Base-by-base conservation (phyloP, 2,113 vertebrate genomes). In the Ctenodactylus gundi region DNA sequence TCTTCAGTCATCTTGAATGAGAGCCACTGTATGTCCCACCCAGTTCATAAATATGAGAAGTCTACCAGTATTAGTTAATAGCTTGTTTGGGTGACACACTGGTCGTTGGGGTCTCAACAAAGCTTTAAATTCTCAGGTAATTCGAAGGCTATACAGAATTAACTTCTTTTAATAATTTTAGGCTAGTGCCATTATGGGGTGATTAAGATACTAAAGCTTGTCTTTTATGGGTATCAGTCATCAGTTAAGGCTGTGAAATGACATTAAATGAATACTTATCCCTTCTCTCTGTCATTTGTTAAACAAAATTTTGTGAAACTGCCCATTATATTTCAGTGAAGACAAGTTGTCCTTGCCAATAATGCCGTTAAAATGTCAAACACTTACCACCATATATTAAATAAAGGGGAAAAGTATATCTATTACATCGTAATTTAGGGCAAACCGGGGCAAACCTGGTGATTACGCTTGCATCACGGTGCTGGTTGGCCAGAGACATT, bases 341-440 rank as follows among this genome's bases (percentile, higher is more conserved):
- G 85, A 73, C 17, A 41, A 4, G 34, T n/a, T 77, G 68, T 82
- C 18, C n/a, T 91, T 76, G 9, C 25, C 44, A 88, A 11, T 85
- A 77, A 95, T 85, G 64, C 78, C 75, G 94, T 90, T 78, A 82
- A 88, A 93, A 85, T 95, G 86, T 67, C 83, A n/a, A 85, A 57
- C 27, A 68, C 92, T 72, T 86, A 62, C 65, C 44, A 91, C 46
- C 80, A 76, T 84, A 64, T 67, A 36, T 73, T 34, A 82, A 89
- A 93, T 86, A 84, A 1, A 91, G 34, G 84, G 72, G 86, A 80
- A 55, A 73, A 81, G 11, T 75, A 15, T 55, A 55, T 93, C 75
- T 84, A 51, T 68, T 93, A 55, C 36, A 14, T 80, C 49, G 21
- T 57, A 77, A 29, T 87, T 90, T 49, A 64, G 36, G 73, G 91